Evolutionary conservation across 1,140 invertebrate genomes (phyloP), one percentile per base, ranked within the genome.

Genomic region (Thaumetopoea pityocampa): DNA sequence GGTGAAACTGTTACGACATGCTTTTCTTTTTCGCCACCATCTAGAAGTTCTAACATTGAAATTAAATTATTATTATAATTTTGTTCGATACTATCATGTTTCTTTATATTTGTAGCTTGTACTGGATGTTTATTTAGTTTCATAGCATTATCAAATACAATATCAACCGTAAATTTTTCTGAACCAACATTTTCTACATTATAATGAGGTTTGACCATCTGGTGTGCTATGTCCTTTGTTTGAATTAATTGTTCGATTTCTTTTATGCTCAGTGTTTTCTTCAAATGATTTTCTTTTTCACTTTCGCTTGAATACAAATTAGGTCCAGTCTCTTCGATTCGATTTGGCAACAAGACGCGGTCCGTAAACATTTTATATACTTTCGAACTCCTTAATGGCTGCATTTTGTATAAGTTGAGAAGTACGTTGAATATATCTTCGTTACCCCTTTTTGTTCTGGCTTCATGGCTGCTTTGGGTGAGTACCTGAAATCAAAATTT

Each of bases 251-350:
- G 24, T 24, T 60, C 60, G 15, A 63, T 62, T 29, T 52, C 48
- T 49, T 56, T 51, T 26, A 46, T 46, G 55, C 64, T 62, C 42
- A 36, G 20, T 35, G 54, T 28, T 26, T 46, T 48, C 51, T 16
- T 30, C 18, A 29, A 43, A 46, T 45, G 51, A 58, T 59, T 57
- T 50, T 45, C 48, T 51, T 56, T 58, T 35, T 18, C 34, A 56
- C 62, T 76, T 79, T 79, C 71, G 51, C 66, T 55, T 49, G 49
- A 63, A 53, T 79, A 60, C 50, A 56, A 52, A 68, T 76, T 67
- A 17, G 47, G 20, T 58, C 54, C 38, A 43, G 51, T 26, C 59
- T 30, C 28, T 24, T 60, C 12, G 2, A 11, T 2, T 0, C 20
- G 33, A 4, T 19, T 12, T 29, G 61, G 48, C 42, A 70, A 54